A percentile compares a stretch with the other conserved stretches of the same genome.
Conservation (phyloP, 2,113 vertebrate species). For the Eleginops maclovinus region DNA sequence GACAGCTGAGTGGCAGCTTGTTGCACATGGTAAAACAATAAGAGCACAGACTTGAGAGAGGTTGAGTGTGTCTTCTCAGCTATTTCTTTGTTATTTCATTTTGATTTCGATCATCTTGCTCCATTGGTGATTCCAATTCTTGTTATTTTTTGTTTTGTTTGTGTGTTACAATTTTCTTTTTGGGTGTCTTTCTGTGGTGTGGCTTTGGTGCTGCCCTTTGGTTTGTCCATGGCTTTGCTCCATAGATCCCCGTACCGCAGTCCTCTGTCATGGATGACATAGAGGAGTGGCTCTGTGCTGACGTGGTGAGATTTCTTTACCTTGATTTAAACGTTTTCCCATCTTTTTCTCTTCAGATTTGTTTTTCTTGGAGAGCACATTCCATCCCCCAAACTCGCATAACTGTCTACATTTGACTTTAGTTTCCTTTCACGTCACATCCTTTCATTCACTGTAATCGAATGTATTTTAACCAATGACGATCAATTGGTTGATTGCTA, state of each 20-base stretch:
- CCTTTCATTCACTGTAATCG: conserved; percentile 34
- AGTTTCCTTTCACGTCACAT: conserved; percentile 46
- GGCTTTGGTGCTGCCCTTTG: conserved; percentile 85
- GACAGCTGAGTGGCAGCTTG: conserved; percentile 32
- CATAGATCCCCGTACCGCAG: conserved; percentile 97
- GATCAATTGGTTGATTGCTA: conserved; percentile 28
- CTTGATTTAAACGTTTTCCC: conserved; percentile 76
- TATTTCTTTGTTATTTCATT: conserved; percentile 37
- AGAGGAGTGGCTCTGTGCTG: conserved; percentile 98
- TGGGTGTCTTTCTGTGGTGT: conserved; percentile 79
- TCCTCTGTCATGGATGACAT: conserved; percentile 99
- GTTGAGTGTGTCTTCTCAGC: conserved; percentile 40
- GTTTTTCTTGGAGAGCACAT: conserved; percentile 47
- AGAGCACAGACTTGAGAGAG: conserved; percentile 42
- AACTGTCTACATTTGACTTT: conserved; percentile 35
- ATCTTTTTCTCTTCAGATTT: conserved; percentile 18
- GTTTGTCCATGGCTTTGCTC: conserved; percentile 89
- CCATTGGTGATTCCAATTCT: conserved; percentile 77
- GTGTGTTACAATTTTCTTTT: conserved; percentile 56
- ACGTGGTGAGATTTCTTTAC: conserved; percentile 93
- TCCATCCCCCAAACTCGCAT: conserved; percentile 42
- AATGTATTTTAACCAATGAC: conserved; percentile 44
- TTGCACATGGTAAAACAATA: conserved; percentile 8
- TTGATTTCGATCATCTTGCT: conserved; percentile 56
- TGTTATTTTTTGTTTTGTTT: conserved; percentile 72